phyloP scores from a whole-genome alignment of 2,888 invertebrate species.

The Sturmia bella region DNA sequence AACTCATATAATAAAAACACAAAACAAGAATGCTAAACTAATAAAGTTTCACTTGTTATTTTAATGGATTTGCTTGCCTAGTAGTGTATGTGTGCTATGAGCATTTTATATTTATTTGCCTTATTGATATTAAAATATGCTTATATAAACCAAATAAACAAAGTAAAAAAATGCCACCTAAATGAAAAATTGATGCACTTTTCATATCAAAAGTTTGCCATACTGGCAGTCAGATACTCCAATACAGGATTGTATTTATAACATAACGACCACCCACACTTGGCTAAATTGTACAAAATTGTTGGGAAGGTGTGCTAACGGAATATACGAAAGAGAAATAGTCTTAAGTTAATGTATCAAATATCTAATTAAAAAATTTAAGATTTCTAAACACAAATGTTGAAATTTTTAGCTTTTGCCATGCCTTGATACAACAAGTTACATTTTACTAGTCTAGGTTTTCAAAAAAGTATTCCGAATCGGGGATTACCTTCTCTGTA shows the following conservation, averaged over 20 bases:
- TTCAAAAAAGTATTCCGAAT: too few relatives aligned
- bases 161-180: constrained; percentile 65
- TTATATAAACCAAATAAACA: constrained; percentile 41
- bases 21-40: constrained; percentile 36
- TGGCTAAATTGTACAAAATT: constrained; percentile 41
- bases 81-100: constrained; percentile 3
- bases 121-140: constrained; percentile 69
- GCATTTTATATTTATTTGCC: constrained; percentile 46
- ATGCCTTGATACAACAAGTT: too few relatives aligned
- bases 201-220: constrained; percentile 57
- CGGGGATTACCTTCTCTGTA: too few relatives aligned
- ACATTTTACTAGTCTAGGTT: too few relatives aligned
- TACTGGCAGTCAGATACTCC: constrained; percentile 26
- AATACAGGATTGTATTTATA: constrained; percentile 41
- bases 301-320: constrained; percentile 12
- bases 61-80: constrained; percentile 61
- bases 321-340: too few relatives aligned
- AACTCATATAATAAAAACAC: constrained; percentile 14
- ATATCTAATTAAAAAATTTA: too few relatives aligned
- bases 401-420: too few relatives aligned
- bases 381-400: too few relatives aligned
- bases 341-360: too few relatives aligned
- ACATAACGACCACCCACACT: constrained; percentile 67
- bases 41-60: constrained; percentile 69
- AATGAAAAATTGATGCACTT: constrained; percentile 69